Evolutionary conservation across 2,888 invertebrate genomes (phyloP).

Genomic region (Griposia aprilina): DNA sequence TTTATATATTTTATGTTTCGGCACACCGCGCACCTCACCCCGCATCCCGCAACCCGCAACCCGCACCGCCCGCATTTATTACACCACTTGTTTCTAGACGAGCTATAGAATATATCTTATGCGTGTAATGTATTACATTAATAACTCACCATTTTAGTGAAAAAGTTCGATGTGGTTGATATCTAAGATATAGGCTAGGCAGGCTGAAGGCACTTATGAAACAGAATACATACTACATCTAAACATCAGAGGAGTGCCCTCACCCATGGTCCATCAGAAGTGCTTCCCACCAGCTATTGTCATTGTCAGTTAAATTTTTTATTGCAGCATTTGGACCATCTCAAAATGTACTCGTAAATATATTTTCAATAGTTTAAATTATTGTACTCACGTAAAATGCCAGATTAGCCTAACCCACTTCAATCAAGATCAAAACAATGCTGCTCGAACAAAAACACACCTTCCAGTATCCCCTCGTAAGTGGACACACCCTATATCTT

Average conservation of each 20-base stretch:
- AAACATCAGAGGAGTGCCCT: neutral
- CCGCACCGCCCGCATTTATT: conserved; percentile 82
- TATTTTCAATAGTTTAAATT: too few relatives aligned
- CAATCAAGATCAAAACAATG: neutral
- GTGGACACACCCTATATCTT: conserved; percentile 16
- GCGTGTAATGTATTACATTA: conserved; percentile 9
- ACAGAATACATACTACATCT: neutral
- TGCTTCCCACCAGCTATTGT: too few relatives aligned
- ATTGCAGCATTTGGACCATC: too few relatives aligned
- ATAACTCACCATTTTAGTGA: neutral
- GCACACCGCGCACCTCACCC: conserved; percentile 75
- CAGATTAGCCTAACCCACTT: neutral
- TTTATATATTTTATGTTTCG: conserved; percentile 88
- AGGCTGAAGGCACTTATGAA: too few relatives aligned
- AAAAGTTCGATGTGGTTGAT: neutral
- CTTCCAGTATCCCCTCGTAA: neutral
- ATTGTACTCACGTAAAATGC: too few relatives aligned
- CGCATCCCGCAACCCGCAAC: conserved; percentile 59
- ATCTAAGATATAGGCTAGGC: too few relatives aligned
- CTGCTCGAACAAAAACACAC: neutral
- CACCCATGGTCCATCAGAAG: too few relatives aligned
- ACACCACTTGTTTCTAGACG: conserved; percentile 73
- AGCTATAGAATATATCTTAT: conserved; percentile 55
- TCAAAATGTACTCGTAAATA: neutral
- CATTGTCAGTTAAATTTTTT: too few relatives aligned